A percentile compares a stretch with the other conserved stretches of the same genome.
These are phyloP conservation scores for Rynchops niger DNA, from an alignment of 2,113 vertebrate species.

Conservation along the genomic window DNA sequence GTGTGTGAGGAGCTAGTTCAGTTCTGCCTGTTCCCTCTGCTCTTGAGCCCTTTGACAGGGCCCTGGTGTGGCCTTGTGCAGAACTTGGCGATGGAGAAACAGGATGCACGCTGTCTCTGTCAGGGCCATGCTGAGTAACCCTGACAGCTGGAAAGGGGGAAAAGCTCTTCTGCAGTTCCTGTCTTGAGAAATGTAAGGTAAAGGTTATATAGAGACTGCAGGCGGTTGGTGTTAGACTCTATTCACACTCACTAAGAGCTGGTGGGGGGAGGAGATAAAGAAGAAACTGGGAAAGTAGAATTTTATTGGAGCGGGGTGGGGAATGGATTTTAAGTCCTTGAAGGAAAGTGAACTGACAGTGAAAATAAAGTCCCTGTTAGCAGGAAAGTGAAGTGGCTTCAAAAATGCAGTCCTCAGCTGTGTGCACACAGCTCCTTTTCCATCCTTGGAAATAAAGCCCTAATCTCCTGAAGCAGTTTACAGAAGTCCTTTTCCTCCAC, in stretches of 20 bases:
- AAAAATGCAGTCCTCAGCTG: not conserved
- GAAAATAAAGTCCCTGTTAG: not conserved
- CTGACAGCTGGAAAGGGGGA: not conserved
- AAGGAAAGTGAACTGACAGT: not conserved
- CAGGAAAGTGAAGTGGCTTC: not conserved
- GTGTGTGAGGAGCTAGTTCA: not conserved
- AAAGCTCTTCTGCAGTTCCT: not conserved
- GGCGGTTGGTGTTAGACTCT: not conserved
- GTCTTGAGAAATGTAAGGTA: not conserved
- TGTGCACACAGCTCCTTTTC: not conserved
- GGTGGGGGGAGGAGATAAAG: not conserved
- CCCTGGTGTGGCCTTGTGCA: rapidly evolving
- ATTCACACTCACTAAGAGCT: not conserved
- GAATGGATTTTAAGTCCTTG: not conserved
- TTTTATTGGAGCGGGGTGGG: not conserved
- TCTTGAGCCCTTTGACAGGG: not conserved
- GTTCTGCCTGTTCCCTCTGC: not conserved
- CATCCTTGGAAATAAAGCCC: not conserved
- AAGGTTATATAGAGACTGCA: not conserved
- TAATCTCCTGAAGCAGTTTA: not conserved
- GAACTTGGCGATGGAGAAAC: not conserved
- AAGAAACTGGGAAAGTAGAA: not conserved
- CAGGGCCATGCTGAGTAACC: not conserved
- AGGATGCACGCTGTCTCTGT: rapidly evolving
- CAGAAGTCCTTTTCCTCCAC: not conserved